Percentiles rank a stretch among this genome's conserved stretches.
Conservation (phyloP, 2,797 vertebrate genomes). For the Chromis chromis region DNA sequence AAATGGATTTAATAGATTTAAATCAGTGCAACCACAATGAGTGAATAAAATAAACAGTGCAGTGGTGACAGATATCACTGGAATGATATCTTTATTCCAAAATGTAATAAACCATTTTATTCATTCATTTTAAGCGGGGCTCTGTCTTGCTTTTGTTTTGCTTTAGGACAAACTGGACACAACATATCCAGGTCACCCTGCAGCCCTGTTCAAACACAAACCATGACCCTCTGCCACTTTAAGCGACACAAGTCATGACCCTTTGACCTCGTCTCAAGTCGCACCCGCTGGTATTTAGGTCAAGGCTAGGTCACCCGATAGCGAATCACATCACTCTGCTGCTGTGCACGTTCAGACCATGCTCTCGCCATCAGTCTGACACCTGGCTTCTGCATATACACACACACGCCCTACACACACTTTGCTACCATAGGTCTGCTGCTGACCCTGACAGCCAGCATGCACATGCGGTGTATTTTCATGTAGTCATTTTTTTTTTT, state of each 20-base stretch:
- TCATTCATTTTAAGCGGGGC: no score
- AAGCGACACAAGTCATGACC: neutral
- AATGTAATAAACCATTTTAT: no score
- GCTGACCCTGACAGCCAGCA: neutral
- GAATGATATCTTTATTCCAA: no score
- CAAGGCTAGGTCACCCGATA: neutral
- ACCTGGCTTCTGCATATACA: neutral
- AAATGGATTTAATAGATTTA: neutral
- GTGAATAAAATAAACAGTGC: no score
- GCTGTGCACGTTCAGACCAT: conserved; percentile 20
- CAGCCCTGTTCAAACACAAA: neutral
- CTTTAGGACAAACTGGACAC: neutral
- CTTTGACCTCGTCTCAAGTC: conserved; percentile 20
- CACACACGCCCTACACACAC: neutral
- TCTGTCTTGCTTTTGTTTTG: no score
- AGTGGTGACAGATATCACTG: neutral
- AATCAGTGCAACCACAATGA: no score
- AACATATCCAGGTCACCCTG: conserved; percentile 5
- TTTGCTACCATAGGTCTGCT: neutral
- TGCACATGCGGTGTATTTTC: no score
- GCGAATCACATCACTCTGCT: conserved; percentile 21
- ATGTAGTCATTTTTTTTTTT: neutral
- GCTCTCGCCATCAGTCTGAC: conserved; percentile 10
- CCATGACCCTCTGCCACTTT: neutral
- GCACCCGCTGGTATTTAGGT: conserved; percentile 41